Base-by-base conservation (phyloP, 2,113 vertebrate species). In the Paralichthys olivaceus region DNA sequence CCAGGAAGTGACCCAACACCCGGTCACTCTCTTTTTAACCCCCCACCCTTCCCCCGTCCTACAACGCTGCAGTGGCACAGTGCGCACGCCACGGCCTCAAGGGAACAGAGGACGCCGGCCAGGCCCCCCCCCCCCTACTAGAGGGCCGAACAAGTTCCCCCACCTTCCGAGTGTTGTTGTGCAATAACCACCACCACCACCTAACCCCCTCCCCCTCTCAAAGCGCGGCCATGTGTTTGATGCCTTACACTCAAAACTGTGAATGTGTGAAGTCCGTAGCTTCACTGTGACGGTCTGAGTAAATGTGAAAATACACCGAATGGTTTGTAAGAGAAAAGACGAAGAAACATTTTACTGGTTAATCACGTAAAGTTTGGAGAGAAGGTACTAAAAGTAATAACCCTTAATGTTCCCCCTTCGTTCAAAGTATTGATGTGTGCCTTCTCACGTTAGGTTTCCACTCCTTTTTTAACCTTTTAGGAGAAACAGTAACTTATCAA, bases 191-290 rank as follows among this genome's bases (percentile, higher is more conserved):
- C 14, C 37, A 40, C 7, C 8, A 4, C 34, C 34, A 4, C 3
- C 37, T 6, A 2, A 13, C 3, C 51, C 6, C 3, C 28, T 37
- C 62, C 72, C 28, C 49, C n/a, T 7, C 2, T 28, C 53, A 4
- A 49, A 73, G 28, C 20, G 54, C 83, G 70, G 62, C 82, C 81
- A 43, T 84, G 72, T 79, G 79, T 84, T 81, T 72, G 56, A 93
- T 91, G 93, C 93, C 94, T 95, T 93, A 92, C 75, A 80, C 84
- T 78, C 32, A 81, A 86, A 92, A 75, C 79, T 89, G 88, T 88
- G 88, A 93, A 91, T 47, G 80, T 85, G 69, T 84, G 66, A 75
- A 69, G 47, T 66, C 34, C 66, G n/a, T 73, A 59, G 40, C 34
- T 86, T 66, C 73, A 32, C 75, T 81, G n/a, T 72, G 45, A 73